phyloP scores from a whole-genome alignment of 2,888 invertebrate genomes.

The Erebia aethiops region DNA sequence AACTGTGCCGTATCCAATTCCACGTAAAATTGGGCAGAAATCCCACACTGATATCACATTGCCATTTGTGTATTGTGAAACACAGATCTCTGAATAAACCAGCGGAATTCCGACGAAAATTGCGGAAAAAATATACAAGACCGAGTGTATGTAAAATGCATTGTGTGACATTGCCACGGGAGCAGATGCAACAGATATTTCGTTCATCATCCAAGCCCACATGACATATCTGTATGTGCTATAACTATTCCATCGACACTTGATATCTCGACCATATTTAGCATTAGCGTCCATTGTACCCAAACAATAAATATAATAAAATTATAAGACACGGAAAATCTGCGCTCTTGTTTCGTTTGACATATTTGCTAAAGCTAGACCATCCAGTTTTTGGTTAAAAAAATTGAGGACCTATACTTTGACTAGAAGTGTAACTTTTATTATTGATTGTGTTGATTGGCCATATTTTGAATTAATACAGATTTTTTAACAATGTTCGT shows the following conservation, averaged over 20 bases:
- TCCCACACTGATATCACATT: slow-evolving; percentile 66
- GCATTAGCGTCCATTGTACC: slow-evolving; percentile 44
- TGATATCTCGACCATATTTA: slow-evolving; percentile 48
- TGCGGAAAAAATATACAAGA: slow-evolving; percentile 53
- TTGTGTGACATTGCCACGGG: slow-evolving; percentile 61
- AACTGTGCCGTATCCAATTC: slow-evolving; percentile 61
- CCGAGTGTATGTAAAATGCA: slow-evolving; percentile 58
- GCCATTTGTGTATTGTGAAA: slow-evolving; percentile 71
- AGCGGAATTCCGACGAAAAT: slow-evolving; percentile 69
- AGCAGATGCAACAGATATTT: slow-evolving; percentile 55
- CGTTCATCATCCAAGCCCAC: slow-evolving; percentile 72
- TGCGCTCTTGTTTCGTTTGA: not conserved
- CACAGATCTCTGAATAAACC: slow-evolving; percentile 70
- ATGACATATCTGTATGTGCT: slow-evolving; percentile 61
- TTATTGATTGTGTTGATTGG: too few species aligned
- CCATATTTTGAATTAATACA: too few species aligned
- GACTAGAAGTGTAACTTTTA: too few species aligned
- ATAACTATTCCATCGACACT: slow-evolving; percentile 62
- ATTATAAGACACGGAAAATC: not conserved
- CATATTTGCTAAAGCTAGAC: slow-evolving; percentile 7
- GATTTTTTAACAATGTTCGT: not conserved
- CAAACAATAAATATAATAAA: not conserved
- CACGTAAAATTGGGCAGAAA: slow-evolving; percentile 65
- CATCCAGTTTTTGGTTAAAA: slow-evolving; percentile 28
- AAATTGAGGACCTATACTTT: too few species aligned